Evolutionary conservation across 2,888 invertebrate genomes (phyloP), one percentile per base, ranked within the genome.

Genomic region (Clistopyga incitator): DNA sequence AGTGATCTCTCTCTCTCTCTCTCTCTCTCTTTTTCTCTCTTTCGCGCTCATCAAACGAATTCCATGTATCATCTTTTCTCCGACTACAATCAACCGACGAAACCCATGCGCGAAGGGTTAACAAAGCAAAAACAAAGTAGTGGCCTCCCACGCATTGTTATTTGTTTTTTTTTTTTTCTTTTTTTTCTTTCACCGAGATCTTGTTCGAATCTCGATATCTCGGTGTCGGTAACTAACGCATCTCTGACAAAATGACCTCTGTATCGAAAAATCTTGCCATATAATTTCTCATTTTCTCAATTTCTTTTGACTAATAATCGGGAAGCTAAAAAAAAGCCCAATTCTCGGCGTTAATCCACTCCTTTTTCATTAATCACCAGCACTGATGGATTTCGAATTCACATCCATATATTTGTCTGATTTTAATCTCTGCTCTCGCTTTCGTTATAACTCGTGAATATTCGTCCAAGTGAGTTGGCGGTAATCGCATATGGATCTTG

Each of bases 401-500:
- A 59, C 15, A 59, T 29, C 6, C 15, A 4, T 25, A 61, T 18
- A n/a, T 61, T 34, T 61, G 29, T 61, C 15, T n/a, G 59, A 34
- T 61, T 61, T 61, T 61, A 29, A 61, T 61, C 59, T 61, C n/a
- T n/a, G 34, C 59, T 59, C 29, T 25, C 59, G 29, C 11, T 65
- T 20, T 4, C 42, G 42, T 11, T 20, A 42, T 42, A 64, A 64
- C 65, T 67, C 18, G 61, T 65, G 81, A 76, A 71, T 81, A 76
- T 76, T 71, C 76, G 47, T 52, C 34, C 23, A n/a, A 10, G 29
- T 45, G 76, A 64, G 70, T 59, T 34, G 52, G 38, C n/a, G 68
- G 59, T 75, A 71, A 76, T 81, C 71, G 56, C 71, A 38, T 81
- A 81, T 81, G 76, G 76, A 81, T 81, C 76, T 61, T 65, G 81